phyloP scores from a whole-genome alignment of 2,888 invertebrate genomes.

The Alsophila aescularia region DNA sequence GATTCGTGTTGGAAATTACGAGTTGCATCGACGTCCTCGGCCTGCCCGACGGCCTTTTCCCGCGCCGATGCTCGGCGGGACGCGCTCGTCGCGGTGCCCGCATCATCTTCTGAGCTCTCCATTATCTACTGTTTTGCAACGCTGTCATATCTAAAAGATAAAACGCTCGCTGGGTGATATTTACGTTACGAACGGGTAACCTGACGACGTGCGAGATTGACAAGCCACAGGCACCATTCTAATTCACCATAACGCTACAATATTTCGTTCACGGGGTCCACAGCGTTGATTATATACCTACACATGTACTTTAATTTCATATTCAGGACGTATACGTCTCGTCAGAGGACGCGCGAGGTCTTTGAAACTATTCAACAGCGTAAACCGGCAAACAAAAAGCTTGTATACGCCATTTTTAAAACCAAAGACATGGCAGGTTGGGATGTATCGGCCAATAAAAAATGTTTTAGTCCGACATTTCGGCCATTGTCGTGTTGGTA shows the following conservation, averaged over 20 bases:
- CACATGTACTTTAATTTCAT: conserved; percentile 84
- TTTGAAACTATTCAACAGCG: conserved; percentile 79
- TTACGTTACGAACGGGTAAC: conserved; percentile 81
- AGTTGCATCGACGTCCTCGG: conserved; percentile 74
- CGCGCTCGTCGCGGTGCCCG: conserved; percentile 81
- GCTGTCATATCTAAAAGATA: conserved; percentile 83
- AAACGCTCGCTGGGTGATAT: conserved; percentile 80
- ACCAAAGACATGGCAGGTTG: conserved; percentile 85
- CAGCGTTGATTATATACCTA: conserved; percentile 80
- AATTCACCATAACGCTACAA: conserved; percentile 84
- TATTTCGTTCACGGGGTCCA: conserved; percentile 79
- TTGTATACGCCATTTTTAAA: conserved; percentile 87
- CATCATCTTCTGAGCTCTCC: conserved; percentile 84
- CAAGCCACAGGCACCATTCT: conserved; percentile 84
- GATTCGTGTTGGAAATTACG: conserved; percentile 65
- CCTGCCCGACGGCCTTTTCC: conserved; percentile 77
- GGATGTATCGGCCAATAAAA: conserved; percentile 82
- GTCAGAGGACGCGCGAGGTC: conserved; percentile 69
- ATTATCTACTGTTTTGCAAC: conserved; percentile 83
- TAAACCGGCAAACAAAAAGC: conserved; percentile 86
- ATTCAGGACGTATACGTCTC: conserved; percentile 79
- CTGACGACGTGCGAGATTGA: conserved; percentile 83
- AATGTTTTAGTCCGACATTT: conserved; percentile 80
- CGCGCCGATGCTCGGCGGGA: conserved; percentile 83
- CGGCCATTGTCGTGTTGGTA: conserved; percentile 85